phyloP scores from a whole-genome alignment of 2,797 vertebrate species.

The Margarornis squamiger region DNA sequence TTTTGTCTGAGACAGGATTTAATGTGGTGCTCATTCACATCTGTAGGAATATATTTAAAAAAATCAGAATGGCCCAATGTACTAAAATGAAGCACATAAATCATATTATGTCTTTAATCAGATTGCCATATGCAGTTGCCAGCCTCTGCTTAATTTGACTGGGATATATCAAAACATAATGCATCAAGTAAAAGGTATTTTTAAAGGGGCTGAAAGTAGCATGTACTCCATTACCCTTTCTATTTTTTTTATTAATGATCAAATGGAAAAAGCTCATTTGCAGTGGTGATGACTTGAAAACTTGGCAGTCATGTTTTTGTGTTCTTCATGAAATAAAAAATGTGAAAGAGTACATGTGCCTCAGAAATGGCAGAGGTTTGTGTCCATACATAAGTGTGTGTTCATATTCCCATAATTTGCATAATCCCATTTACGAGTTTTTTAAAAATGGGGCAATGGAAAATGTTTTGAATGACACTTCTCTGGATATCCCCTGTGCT shows the following conservation, averaged over 20 bases:
- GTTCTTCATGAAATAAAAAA: not conserved
- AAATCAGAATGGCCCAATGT: constrained; percentile 18
- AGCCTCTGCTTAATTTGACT: constrained; percentile 27
- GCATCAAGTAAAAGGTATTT: constrained; percentile 31
- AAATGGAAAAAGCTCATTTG: constrained; percentile 30
- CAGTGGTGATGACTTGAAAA: constrained; percentile 5
- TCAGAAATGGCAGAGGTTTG: not conserved
- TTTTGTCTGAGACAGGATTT: constrained; percentile 34
- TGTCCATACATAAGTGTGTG: not conserved
- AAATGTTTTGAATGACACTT: not conserved
- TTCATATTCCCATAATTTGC: not conserved
- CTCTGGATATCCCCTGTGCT: not conserved
- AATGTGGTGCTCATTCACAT: constrained; percentile 32
- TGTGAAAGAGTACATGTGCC: fast-evolving
- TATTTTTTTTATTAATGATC: constrained; percentile 7
- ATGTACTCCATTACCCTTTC: not conserved
- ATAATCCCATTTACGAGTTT: not conserved
- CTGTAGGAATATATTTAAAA: constrained; percentile 28
- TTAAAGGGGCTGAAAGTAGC: constrained; percentile 11
- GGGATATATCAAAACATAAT: constrained; percentile 28
- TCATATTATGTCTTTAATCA: constrained; percentile 46
- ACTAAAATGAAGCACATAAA: constrained; percentile 48
- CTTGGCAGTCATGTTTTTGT: not conserved
- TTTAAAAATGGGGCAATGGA: not conserved
- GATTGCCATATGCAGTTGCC: constrained; percentile 6